Conservation (phyloP, 2,888 invertebrate species). For the Acrobasis repandana region DNA sequence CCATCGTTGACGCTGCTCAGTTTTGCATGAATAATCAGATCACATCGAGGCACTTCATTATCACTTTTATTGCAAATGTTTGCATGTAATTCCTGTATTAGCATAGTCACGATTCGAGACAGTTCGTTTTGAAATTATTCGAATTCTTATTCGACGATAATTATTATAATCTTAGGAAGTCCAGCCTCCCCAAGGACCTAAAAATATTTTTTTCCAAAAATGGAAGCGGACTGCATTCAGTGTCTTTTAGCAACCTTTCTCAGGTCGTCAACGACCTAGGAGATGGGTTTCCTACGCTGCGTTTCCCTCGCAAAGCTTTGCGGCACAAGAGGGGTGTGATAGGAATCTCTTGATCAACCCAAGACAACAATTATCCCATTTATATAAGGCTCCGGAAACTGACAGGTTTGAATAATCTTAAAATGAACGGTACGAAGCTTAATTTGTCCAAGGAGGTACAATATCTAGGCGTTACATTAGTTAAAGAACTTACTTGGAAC, state of each 20-base stretch:
- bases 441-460: background rate
- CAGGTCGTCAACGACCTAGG: too few species aligned
- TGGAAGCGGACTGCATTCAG: too few species aligned
- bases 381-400: background rate
- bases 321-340: background rate
- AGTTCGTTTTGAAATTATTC: conserved; percentile 14
- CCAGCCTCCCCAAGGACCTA: too few species aligned
- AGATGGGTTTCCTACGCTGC: too few species aligned
- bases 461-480: background rate
- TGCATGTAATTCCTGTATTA: conserved; percentile 12
- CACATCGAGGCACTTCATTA: conserved; percentile 32
- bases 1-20: conserved; percentile 10
- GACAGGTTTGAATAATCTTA: background rate
- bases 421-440: background rate
- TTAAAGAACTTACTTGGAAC: too few species aligned
- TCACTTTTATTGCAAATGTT: conserved; percentile 33
- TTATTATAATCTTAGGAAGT: too few species aligned
- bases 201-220: too few species aligned
- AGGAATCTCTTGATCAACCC: background rate
- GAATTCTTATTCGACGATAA: too few species aligned
- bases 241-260: too few species aligned
- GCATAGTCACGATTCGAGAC: conserved; percentile 19
- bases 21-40: conserved; percentile 1
- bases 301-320: too few species aligned
- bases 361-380: background rate